These are phyloP conservation scores for Trididemnum clinides DNA, from an alignment of 23 tunicate genomes.

Conservation along the genomic window DNA sequence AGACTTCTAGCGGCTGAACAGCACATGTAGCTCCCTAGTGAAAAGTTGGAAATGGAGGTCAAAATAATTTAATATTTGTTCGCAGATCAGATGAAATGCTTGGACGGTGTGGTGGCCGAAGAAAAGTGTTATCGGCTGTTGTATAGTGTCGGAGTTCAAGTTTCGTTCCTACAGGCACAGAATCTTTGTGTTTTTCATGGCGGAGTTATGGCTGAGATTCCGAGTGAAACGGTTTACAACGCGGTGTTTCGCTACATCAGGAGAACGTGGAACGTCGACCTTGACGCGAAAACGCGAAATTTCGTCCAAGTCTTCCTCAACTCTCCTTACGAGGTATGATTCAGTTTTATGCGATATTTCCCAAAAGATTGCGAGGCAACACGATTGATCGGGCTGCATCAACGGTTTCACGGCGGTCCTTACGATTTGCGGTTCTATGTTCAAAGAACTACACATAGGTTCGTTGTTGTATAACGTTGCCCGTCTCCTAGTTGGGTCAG, in stretches of 20 bases:
- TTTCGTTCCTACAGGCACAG: not conserved
- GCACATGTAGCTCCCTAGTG: no score
- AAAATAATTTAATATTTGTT: no score
- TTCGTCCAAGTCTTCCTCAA: conserved; percentile 19
- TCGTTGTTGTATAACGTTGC: no score
- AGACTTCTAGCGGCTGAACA: no score
- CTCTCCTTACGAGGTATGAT: conserved; percentile 7
- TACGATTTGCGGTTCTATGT: no score
- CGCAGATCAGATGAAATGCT: conserved; percentile 29
- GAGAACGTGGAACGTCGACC: conserved; percentile 19
- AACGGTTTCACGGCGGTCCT: no score
- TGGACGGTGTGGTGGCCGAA: conserved; percentile 10
- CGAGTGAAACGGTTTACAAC: not conserved
- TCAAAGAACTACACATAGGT: no score
- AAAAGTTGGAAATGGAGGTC: no score
- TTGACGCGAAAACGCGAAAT: conserved; percentile 9
- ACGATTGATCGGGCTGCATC: no score
- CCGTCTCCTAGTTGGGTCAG: no score
- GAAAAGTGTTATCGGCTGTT: conserved; percentile 5
- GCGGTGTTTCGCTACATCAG: not conserved
- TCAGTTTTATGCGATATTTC: no score
- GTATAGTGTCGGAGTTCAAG: conserved; percentile 21
- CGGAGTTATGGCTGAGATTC: not conserved
- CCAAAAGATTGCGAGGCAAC: no score
- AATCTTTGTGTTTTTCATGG: conserved; percentile 32